Evolutionary conservation across 2,888 invertebrate species (phyloP).

Genomic region (Allolobophora icterica): DNA sequence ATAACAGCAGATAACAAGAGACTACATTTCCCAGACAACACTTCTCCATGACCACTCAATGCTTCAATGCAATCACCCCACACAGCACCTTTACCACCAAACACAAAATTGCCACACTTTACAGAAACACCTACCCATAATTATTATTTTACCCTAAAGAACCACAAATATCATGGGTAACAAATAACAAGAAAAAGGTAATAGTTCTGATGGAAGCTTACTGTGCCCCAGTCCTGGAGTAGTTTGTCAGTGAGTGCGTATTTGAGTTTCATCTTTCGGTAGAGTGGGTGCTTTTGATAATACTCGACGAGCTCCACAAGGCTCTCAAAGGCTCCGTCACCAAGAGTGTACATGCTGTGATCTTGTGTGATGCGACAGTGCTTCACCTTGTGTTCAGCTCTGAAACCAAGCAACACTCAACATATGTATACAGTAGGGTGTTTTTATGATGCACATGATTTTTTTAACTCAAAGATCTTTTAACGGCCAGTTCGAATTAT

Average conservation of each 20-base stretch:
- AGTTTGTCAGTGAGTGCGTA: constrained; percentile 66
- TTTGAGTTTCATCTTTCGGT: constrained; percentile 85
- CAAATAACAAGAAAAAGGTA: background rate
- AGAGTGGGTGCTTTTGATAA: constrained; percentile 88
- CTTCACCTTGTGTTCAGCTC: constrained; percentile 91
- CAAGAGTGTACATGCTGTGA: constrained; percentile 78
- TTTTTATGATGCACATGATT: too few species aligned
- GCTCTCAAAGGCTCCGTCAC: constrained; percentile 90
- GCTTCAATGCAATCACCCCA: background rate
- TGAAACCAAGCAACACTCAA: constrained; percentile 64
- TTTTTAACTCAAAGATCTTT: too few species aligned
- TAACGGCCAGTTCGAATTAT: too few species aligned
- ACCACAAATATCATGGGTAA: too few species aligned
- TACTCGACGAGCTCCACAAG: constrained; percentile 90
- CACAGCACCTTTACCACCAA: background rate
- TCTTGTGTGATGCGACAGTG: constrained; percentile 94
- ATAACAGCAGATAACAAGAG: too few species aligned
- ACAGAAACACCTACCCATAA: background rate
- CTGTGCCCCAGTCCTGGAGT: constrained; percentile 57
- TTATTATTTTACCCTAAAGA: too few species aligned
- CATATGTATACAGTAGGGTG: background rate
- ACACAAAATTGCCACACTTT: background rate
- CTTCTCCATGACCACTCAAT: background rate
- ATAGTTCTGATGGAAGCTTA: constrained; percentile 43
- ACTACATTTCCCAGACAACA: too few species aligned